These are phyloP conservation scores for Phaethon lepturus DNA, from an alignment of 2,113 vertebrate genomes.

Conservation along the genomic window DNA sequence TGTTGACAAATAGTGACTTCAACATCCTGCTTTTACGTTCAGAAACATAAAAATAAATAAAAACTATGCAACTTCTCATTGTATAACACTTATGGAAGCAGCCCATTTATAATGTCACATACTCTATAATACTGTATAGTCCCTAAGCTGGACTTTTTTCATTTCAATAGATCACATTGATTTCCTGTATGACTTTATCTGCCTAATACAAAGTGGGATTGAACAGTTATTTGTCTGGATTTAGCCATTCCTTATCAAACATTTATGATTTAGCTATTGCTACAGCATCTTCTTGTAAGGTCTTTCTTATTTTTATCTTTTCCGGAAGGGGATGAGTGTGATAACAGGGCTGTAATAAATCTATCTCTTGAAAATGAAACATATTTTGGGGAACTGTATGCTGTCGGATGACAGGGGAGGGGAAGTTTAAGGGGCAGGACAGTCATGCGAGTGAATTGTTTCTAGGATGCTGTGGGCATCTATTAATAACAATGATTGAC, in stretches of 20 bases:
- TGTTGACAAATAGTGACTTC: conserved; percentile 57
- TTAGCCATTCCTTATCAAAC: conserved; percentile 85
- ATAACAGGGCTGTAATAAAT: conserved; percentile 74
- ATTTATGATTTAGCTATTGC: conserved; percentile 81
- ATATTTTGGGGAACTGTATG: conserved; percentile 18
- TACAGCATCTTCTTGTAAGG: conserved; percentile 76
- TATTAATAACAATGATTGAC: conserved; percentile 13
- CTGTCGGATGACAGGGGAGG: neutral
- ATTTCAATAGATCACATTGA: conserved; percentile 88
- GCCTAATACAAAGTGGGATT: conserved; percentile 86
- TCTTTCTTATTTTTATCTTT: conserved; percentile 81
- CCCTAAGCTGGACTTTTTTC: conserved; percentile 76
- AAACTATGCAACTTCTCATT: conserved; percentile 50
- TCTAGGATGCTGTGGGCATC: neutral
- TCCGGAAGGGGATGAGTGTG: conserved; percentile 66
- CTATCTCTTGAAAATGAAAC: conserved; percentile 58
- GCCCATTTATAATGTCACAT: conserved; percentile 68
- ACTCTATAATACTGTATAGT: conserved; percentile 53
- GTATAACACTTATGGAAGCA: conserved; percentile 60
- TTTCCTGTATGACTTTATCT: conserved; percentile 95
- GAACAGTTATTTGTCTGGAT: conserved; percentile 82
- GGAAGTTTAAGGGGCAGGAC: neutral
- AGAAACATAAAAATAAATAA: conserved; percentile 63
- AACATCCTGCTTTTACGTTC: conserved; percentile 31
- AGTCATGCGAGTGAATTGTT: neutral